Percentiles rank a stretch among this genome's conserved stretches.
phyloP scores from a whole-genome alignment of 2,888 invertebrate species.

The Drosophila limbata region DNA sequence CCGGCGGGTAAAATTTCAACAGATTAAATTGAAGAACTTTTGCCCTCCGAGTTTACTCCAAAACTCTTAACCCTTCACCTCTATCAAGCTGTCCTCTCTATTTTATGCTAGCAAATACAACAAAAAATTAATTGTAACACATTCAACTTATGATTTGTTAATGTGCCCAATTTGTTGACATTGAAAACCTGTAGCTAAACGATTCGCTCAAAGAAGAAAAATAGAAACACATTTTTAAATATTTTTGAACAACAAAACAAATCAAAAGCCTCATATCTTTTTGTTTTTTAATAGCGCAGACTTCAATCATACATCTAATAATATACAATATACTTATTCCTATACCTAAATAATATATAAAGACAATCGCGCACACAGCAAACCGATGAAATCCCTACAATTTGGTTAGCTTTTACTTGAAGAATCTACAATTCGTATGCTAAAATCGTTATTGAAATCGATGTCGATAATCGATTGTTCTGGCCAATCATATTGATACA shows the following conservation, averaged over 20 bases:
- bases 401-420: conserved; percentile 59
- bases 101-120: conserved; percentile 73
- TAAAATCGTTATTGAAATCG: conserved; percentile 44
- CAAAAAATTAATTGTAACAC: conserved; percentile 77
- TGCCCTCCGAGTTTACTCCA: conserved; percentile 12
- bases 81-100: conserved; percentile 28
- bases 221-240: conserved; percentile 62
- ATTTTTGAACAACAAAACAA: conserved; percentile 60
- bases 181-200: conserved; percentile 85
- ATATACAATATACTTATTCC: conserved; percentile 16
- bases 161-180: conserved; percentile 77
- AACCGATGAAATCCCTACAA: conserved; percentile 42
- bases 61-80: conserved; percentile 11
- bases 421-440: conserved; percentile 58
- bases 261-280: conserved; percentile 29
- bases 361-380: conserved; percentile 59
- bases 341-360: conserved; percentile 11
- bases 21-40: conserved; percentile 25
- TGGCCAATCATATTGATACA: conserved; percentile 67
- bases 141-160: conserved; percentile 47
- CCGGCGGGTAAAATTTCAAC: conserved; percentile 24
- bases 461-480: conserved; percentile 54
- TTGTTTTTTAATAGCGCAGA: conserved; percentile 71
- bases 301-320: conserved; percentile 15
- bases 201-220: conserved; percentile 76